Evolutionary conservation across 2,113 vertebrate genomes (phyloP).

Genomic region (Ranitomeya variabilis): DNA sequence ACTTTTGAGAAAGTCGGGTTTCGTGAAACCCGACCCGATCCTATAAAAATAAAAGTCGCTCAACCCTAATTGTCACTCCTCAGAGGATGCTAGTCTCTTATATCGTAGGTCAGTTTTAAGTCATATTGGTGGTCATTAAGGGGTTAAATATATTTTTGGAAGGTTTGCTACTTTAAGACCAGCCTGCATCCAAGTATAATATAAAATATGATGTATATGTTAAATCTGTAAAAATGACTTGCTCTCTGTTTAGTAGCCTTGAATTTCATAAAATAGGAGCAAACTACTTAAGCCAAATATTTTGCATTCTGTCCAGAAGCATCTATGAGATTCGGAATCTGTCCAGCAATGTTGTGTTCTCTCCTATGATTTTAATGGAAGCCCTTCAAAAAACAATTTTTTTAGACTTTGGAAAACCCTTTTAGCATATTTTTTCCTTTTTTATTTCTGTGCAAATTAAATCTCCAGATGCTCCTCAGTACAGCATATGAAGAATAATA

Average conservation of each 20-base stretch:
- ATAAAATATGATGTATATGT: background rate
- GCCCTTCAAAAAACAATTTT: constrained; percentile 42
- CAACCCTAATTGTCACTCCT: no score
- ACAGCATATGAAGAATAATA: constrained; percentile 33
- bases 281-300: background rate
- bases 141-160: background rate
- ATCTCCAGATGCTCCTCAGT: background rate
- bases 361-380: constrained; percentile 46
- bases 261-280: background rate
- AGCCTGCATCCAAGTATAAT: background rate
- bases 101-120: no score
- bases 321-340: background rate
- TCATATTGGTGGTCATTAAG: background rate
- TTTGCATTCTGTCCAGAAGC: constrained; percentile 13
- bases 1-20: no score
- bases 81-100: no score
- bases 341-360: constrained; percentile 24
- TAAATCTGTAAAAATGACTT: background rate
- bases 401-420: background rate
- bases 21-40: no score
- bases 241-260: background rate
- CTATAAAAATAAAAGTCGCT: no score
- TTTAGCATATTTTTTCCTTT: constrained; percentile 33
- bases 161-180: background rate
- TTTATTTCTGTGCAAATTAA: constrained; percentile 16